A percentile compares a stretch with the other conserved stretches of the same genome.
Evolutionary conservation across 2,888 invertebrate species (phyloP).

Genomic region (Heterodera filipjevi): DNA sequence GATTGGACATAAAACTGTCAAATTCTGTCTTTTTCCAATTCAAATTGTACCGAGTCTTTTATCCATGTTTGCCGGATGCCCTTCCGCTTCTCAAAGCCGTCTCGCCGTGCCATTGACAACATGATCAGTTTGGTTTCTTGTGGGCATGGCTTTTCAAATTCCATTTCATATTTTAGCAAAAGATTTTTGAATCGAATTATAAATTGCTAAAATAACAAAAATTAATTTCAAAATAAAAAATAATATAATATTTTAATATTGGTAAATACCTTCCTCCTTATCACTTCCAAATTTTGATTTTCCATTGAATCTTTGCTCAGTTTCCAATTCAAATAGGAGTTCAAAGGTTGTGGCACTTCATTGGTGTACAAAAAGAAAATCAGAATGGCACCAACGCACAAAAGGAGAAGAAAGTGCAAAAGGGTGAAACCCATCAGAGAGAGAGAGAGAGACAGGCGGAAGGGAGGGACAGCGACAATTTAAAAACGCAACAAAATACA

Average conservation of each 20-base stretch:
- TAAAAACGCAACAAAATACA: neutral
- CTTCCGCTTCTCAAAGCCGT: neutral
- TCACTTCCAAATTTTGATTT: neutral
- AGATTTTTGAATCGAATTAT: neutral
- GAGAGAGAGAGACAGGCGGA: too few relatives aligned
- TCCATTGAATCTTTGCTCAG: neutral
- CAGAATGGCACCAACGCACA: conserved; percentile 1
- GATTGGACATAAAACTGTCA: too few relatives aligned
- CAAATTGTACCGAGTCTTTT: neutral
- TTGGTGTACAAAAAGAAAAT: conserved; percentile 1
- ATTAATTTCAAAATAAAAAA: neutral
- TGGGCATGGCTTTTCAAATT: neutral
- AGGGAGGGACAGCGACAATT: too few relatives aligned
- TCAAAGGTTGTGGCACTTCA: neutral
- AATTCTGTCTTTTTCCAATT: too few relatives aligned
- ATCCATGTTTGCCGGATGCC: conserved; percentile 3
- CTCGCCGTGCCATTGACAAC: conserved; percentile 5
- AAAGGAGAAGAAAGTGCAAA: neutral
- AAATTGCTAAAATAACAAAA: neutral
- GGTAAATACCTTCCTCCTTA: too few relatives aligned
- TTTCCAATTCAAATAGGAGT: neutral
- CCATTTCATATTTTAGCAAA: neutral
- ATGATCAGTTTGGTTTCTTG: neutral
- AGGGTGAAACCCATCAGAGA: neutral
- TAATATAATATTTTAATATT: too few relatives aligned